phyloP scores from a whole-genome alignment of 2,888 invertebrate genomes.

The Athetis lepigone region DNA sequence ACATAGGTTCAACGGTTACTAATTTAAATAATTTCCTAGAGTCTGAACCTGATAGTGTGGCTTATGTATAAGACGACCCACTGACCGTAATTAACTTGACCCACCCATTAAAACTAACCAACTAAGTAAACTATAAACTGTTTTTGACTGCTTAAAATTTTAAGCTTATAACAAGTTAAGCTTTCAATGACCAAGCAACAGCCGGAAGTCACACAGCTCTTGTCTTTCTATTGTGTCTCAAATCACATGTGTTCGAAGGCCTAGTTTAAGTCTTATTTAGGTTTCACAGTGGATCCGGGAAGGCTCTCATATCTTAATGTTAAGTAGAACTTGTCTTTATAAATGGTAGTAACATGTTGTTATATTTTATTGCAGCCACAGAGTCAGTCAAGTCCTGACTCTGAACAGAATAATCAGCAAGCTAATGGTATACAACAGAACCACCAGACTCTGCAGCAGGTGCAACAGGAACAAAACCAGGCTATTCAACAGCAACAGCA shows the following conservation, averaged over 20 bases:
- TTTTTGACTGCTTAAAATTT: background rate
- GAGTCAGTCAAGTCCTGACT: constrained; percentile 86
- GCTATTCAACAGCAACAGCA: constrained; percentile 74
- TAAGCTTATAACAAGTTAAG: too few relatives aligned
- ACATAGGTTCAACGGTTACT: background rate
- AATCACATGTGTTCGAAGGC: too few relatives aligned
- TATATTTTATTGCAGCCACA: constrained; percentile 85
- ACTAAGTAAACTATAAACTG: background rate
- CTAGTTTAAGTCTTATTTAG: too few relatives aligned
- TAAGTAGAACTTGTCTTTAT: background rate
- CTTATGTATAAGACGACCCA: too few relatives aligned
- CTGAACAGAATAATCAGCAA: constrained; percentile 86
- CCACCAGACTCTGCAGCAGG: constrained; percentile 81
- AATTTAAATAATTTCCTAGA: background rate
- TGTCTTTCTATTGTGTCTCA: too few relatives aligned
- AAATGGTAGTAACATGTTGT: background rate
- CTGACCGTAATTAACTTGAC: too few relatives aligned
- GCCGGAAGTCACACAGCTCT: too few relatives aligned
- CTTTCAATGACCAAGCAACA: too few relatives aligned
- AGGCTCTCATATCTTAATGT: background rate
- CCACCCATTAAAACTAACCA: too few relatives aligned
- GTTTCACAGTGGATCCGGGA: too few relatives aligned
- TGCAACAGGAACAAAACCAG: constrained; percentile 81
- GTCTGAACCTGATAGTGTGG: background rate
- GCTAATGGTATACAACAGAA: constrained; percentile 85